phyloP scores from a whole-genome alignment of 2,888 invertebrate species.

The Empis stercorea region DNA sequence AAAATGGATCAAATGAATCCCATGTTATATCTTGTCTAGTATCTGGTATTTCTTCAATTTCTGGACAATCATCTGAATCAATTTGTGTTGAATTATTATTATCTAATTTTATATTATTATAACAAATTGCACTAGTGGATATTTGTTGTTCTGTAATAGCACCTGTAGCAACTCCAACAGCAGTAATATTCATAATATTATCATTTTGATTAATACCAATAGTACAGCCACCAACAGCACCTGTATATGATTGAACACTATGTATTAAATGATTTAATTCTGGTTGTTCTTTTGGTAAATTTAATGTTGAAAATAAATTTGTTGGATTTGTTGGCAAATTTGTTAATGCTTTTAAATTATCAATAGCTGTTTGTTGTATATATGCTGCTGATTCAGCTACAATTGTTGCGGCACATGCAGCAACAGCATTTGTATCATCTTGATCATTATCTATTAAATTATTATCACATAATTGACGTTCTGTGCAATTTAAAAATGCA shows the following conservation, averaged over 20 bases:
- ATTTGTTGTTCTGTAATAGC: constrained; percentile 10
- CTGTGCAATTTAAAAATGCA: constrained; percentile 17
- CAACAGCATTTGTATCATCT: background rate
- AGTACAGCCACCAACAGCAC: background rate
- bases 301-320: constrained; percentile 41
- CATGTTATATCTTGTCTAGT: constrained; percentile 37
- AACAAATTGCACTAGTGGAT: constrained; percentile 10
- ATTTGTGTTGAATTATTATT: constrained; percentile 12
- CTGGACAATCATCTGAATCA: constrained; percentile 18
- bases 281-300: constrained; percentile 13
- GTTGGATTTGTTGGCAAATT: constrained; percentile 37
- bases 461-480: constrained; percentile 14
- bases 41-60: constrained; percentile 19
- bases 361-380: constrained; percentile 35
- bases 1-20: constrained; percentile 78
- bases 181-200: background rate
- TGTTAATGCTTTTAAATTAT: constrained; percentile 41
- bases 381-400: constrained; percentile 7
- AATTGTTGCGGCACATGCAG: constrained; percentile 7
- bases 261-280: constrained; percentile 16
- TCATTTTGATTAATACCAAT: background rate
- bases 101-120: constrained; percentile 8
- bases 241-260: constrained; percentile 10
- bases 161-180: constrained; percentile 5
- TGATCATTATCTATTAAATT: constrained; percentile 10